A percentile compares a stretch with the other conserved stretches of the same genome.
Conservation (phyloP, 2,888 invertebrate species). For the Amaurobius ferox region DNA sequence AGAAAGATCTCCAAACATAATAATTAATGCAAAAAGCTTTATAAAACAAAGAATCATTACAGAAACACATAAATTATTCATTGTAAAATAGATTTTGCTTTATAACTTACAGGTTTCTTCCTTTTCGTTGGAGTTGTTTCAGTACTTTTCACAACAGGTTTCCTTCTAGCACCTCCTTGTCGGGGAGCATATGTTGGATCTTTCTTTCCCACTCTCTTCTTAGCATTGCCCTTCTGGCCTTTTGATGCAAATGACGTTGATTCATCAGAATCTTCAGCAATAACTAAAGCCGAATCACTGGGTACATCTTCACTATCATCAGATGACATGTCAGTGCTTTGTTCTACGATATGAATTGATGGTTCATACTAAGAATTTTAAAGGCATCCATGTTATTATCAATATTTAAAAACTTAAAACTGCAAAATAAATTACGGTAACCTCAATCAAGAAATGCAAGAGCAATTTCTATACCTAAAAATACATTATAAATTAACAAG, state of each 20-base stretch:
- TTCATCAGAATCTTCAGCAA: constrained; percentile 66
- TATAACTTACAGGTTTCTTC: constrained; percentile 46
- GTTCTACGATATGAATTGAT: constrained; percentile 28
- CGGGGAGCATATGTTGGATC: constrained; percentile 28
- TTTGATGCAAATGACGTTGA: not conserved
- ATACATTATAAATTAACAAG: too few relatives aligned
- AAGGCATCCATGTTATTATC: too few relatives aligned
- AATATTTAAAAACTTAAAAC: too few relatives aligned
- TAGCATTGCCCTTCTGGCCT: constrained; percentile 6
- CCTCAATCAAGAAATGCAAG: too few relatives aligned
- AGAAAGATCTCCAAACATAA: too few relatives aligned
- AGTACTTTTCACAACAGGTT: constrained; percentile 4
- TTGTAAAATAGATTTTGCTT: too few relatives aligned
- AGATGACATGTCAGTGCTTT: constrained; percentile 34
- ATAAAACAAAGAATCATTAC: too few relatives aligned
- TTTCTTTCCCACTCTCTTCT: constrained; percentile 21
- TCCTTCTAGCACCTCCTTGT: constrained; percentile 20
- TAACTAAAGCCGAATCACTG: constrained; percentile 58
- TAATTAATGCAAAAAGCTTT: too few relatives aligned
- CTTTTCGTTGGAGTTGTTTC: constrained; percentile 14
- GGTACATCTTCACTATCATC: constrained; percentile 49
- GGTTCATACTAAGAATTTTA: not conserved
- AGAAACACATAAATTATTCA: too few relatives aligned
- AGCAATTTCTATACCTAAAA: too few relatives aligned
- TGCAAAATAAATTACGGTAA: too few relatives aligned